phyloP scores from a whole-genome alignment of 2,797 vertebrate species.

The Macropus fuliginosus region DNA sequence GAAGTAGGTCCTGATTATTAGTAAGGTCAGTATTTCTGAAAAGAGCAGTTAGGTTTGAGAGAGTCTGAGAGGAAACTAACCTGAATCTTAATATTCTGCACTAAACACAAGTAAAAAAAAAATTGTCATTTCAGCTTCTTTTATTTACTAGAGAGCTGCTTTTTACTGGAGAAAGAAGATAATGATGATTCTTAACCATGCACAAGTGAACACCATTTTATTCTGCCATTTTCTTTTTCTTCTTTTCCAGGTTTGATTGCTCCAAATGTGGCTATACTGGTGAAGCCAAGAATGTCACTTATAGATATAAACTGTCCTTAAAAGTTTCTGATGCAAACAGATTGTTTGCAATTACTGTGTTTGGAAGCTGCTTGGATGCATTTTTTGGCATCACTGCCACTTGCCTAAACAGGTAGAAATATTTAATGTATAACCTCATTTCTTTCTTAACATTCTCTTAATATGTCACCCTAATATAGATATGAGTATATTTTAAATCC shows the following conservation, averaged over 20 bases:
- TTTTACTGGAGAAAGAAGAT: not conserved
- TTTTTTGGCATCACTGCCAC: slow-evolving; percentile 92
- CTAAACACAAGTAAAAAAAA: not conserved
- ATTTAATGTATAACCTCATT: slow-evolving; percentile 43
- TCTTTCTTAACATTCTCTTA: slow-evolving; percentile 17
- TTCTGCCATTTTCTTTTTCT: not conserved
- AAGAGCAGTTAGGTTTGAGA: slow-evolving; percentile 42
- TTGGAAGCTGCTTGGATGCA: slow-evolving; percentile 92
- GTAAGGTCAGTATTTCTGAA: slow-evolving; percentile 17
- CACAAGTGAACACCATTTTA: not conserved
- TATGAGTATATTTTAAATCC: not conserved
- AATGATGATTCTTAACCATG: not conserved
- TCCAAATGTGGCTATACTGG: slow-evolving; percentile 88
- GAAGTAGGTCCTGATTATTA: slow-evolving; percentile 34
- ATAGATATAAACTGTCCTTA: slow-evolving; percentile 92
- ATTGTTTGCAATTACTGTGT: slow-evolving; percentile 91
- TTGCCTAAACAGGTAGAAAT: slow-evolving; percentile 89
- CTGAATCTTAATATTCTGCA: slow-evolving; percentile 21
- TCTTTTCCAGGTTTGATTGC: slow-evolving; percentile 88
- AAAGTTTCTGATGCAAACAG: slow-evolving; percentile 86
- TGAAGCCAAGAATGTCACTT: slow-evolving; percentile 83
- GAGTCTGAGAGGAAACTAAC: slow-evolving; percentile 30
- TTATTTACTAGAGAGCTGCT: not conserved
- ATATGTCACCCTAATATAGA: slow-evolving; percentile 26
- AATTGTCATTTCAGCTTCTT: not conserved